These are phyloP conservation scores for Batillaria attramentaria DNA, from an alignment of 1,140 invertebrate species.

Conservation along the genomic window DNA sequence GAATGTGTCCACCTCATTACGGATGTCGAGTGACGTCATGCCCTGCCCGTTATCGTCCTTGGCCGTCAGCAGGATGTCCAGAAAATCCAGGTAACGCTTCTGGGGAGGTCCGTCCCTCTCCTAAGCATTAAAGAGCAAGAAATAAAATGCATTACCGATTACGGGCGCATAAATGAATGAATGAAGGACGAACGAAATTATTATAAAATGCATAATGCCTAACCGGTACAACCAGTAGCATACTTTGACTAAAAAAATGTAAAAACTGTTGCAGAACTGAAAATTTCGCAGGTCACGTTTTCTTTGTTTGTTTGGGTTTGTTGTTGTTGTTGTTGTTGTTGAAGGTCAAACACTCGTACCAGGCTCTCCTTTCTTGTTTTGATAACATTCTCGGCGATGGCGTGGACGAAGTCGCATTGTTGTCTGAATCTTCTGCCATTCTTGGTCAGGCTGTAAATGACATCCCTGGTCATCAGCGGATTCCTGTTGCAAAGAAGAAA, in stretches of 20 bases:
- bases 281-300: too few species aligned
- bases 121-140: background rate
- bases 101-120: background rate
- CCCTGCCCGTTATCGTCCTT: conserved; percentile 52
- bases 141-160: background rate
- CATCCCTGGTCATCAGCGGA: conserved; percentile 15
- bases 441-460: conserved; percentile 33
- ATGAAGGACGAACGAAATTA: background rate
- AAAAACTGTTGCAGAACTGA: too few species aligned
- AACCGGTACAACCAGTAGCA: background rate
- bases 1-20: conserved; percentile 61
- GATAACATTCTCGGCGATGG: conserved; percentile 36
- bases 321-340: too few species aligned
- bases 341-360: conserved; percentile 15
- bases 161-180: background rate
- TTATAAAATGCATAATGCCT: background rate
- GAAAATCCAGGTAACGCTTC: too few species aligned
- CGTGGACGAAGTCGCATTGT: conserved; percentile 32
- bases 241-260: background rate
- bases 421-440: conserved; percentile 35
- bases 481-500: conserved; percentile 16
- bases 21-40: conserved; percentile 51
- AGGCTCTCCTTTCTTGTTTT: conserved; percentile 24
- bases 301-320: too few species aligned
- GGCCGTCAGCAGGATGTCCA: conserved; percentile 53